Evolutionary conservation across 2,113 vertebrate species (phyloP).

Genomic region (Austrofundulus limnaeus): DNA sequence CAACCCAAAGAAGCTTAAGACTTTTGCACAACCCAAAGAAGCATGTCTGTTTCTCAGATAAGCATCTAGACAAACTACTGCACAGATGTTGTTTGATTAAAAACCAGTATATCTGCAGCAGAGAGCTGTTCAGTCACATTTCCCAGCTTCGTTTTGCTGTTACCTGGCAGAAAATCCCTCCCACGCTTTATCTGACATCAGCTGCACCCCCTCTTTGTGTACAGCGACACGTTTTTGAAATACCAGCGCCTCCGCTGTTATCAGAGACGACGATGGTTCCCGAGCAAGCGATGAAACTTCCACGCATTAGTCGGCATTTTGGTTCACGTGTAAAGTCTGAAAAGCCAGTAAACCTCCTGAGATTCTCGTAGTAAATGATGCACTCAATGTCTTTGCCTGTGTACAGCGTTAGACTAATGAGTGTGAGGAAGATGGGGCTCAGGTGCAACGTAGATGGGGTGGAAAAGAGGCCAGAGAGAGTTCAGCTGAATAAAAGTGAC

Average conservation of each 20-base stretch:
- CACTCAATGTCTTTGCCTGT: too few species aligned
- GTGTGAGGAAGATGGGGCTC: neutral
- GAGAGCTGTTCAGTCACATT: neutral
- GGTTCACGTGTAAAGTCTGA: neutral
- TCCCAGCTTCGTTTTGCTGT: neutral
- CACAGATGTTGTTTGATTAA: neutral
- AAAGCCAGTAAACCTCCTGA: too few species aligned
- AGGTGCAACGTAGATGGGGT: neutral
- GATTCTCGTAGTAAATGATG: too few species aligned
- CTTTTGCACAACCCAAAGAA: neutral
- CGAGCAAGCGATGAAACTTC: neutral
- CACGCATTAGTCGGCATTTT: neutral
- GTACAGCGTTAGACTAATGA: neutral
- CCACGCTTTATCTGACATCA: neutral
- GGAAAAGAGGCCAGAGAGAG: neutral
- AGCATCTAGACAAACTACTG: neutral
- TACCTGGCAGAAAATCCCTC: neutral
- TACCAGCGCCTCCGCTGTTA: constrained; percentile 16
- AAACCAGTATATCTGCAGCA: neutral
- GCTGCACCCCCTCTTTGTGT: constrained; percentile 1
- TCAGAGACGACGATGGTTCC: constrained; percentile 3
- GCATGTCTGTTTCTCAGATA: neutral
- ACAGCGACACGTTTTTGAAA: neutral
- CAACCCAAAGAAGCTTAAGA: too few species aligned
- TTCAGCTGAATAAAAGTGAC: too few species aligned